These are phyloP conservation scores for Lithosia quadra DNA, from an alignment of 2,888 invertebrate genomes.

Conservation along the genomic window DNA sequence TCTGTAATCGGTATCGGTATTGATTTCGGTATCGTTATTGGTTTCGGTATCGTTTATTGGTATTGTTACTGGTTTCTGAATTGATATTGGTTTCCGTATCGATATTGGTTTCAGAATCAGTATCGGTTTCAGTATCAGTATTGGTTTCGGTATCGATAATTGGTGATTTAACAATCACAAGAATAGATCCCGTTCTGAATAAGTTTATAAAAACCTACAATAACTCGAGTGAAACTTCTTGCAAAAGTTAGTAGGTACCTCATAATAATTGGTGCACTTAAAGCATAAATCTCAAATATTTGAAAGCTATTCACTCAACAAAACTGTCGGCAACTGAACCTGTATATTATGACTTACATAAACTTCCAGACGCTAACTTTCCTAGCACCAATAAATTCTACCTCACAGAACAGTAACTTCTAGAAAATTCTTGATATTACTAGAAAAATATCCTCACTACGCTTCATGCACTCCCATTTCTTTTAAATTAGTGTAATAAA, in stretches of 20 bases:
- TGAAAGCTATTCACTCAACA: slow-evolving; percentile 51
- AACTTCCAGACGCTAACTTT: slow-evolving; percentile 72
- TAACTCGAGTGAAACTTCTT: background rate
- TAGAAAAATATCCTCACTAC: slow-evolving; percentile 54
- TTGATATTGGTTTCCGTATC: no score
- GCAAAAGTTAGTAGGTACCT: background rate
- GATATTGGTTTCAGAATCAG: no score
- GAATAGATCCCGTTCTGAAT: no score
- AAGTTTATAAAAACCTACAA: no score
- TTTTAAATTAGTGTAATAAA: slow-evolving; percentile 70
- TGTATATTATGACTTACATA: slow-evolving; percentile 70
- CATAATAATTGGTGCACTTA: slow-evolving; percentile 25
- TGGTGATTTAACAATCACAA: no score
- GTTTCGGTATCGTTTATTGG: no score
- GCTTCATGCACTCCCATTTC: slow-evolving; percentile 60
- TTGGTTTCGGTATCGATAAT: no score
- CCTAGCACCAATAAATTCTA: slow-evolving; percentile 74
- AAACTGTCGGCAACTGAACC: slow-evolving; percentile 54
- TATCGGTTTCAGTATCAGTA: no score
- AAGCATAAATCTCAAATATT: slow-evolving; percentile 58
- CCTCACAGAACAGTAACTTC: slow-evolving; percentile 50
- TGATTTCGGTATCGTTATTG: no score
- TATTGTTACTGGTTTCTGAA: no score
- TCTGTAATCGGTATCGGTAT: no score
- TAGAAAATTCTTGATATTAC: slow-evolving; percentile 64